Conservation (phyloP, 2,113 vertebrate genomes). For the Mesembrinibis cayennensis region DNA sequence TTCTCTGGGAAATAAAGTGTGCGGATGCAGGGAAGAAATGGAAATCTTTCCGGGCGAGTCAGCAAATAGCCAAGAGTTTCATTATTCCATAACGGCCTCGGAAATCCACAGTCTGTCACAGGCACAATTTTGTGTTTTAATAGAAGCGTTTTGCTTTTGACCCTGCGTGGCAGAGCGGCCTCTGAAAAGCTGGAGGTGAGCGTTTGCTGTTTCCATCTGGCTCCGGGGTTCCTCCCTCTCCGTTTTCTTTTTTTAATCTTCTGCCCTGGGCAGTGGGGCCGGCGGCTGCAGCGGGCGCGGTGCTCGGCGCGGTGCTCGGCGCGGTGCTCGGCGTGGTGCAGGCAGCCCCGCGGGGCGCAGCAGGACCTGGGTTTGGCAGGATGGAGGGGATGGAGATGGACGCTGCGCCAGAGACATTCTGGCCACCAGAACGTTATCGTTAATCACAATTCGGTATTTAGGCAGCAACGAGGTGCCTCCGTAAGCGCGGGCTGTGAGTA, state of each 20-base stretch:
- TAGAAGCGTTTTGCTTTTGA: neutral
- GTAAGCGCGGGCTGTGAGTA: neutral
- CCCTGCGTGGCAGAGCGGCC: neutral
- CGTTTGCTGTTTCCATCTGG: neutral
- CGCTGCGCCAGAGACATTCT: neutral
- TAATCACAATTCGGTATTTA: neutral
- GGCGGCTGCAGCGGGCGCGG: neutral
- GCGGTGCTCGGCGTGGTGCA: rapidly evolving
- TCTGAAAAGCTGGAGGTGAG: neutral
- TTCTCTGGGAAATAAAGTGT: neutral
- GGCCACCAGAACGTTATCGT: neutral
- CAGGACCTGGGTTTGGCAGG: neutral
- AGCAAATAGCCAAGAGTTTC: neutral
- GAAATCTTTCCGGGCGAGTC: neutral
- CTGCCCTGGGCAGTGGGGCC: neutral
- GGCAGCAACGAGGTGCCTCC: neutral
- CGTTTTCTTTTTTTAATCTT: neutral
- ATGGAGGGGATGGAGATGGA: neutral
- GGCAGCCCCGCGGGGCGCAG: neutral
- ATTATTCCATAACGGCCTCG: neutral
- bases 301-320: too few relatives aligned
- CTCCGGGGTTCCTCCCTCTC: neutral
- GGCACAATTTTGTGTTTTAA: neutral
- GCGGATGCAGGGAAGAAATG: neutral
- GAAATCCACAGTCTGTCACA: neutral